Evolutionary conservation across 2,888 invertebrate genomes (phyloP).

Genomic region (Euzetes globulus): DNA sequence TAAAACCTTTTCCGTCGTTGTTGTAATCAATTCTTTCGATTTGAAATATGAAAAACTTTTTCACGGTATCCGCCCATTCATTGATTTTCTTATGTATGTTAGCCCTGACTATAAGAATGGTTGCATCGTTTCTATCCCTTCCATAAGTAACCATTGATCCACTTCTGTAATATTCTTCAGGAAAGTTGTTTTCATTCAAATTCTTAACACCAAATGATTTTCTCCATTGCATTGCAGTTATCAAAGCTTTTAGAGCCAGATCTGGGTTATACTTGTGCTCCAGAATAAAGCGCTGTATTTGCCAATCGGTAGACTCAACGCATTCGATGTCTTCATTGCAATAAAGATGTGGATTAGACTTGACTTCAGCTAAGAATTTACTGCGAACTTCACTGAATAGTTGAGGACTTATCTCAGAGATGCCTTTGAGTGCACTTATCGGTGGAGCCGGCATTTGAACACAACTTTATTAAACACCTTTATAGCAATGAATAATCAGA

Average conservation of each 20-base stretch:
- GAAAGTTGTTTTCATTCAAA: conserved; percentile 27
- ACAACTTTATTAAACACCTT: neutral
- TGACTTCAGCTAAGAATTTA: conserved; percentile 30
- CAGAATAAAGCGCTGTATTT: conserved; percentile 34
- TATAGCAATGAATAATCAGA: neutral
- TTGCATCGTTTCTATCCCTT: conserved; percentile 19
- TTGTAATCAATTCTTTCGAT: conserved; percentile 28
- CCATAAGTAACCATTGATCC: conserved; percentile 34
- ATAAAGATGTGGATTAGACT: conserved; percentile 24
- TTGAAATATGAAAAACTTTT: conserved; percentile 33
- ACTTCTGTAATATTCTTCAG: conserved; percentile 32
- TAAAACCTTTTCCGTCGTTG: conserved; percentile 33
- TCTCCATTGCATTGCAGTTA: conserved; percentile 29
- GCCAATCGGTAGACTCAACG: conserved; percentile 33
- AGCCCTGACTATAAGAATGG: conserved; percentile 27
- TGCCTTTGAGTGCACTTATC: conserved; percentile 24
- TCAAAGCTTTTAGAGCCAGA: conserved; percentile 19
- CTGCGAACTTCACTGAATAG: conserved; percentile 20
- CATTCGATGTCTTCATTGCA: conserved; percentile 25
- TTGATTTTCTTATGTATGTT: conserved; percentile 31
- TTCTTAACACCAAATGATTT: conserved; percentile 23
- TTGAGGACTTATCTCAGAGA: conserved; percentile 14
- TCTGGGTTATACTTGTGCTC: conserved; percentile 27
- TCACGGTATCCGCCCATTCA: conserved; percentile 30
- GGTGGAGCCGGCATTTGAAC: conserved; percentile 32